A percentile compares a stretch with the other conserved stretches of the same genome.
Conservation (phyloP, 2,797 vertebrate species). For the Podarcis siculus region DNA sequence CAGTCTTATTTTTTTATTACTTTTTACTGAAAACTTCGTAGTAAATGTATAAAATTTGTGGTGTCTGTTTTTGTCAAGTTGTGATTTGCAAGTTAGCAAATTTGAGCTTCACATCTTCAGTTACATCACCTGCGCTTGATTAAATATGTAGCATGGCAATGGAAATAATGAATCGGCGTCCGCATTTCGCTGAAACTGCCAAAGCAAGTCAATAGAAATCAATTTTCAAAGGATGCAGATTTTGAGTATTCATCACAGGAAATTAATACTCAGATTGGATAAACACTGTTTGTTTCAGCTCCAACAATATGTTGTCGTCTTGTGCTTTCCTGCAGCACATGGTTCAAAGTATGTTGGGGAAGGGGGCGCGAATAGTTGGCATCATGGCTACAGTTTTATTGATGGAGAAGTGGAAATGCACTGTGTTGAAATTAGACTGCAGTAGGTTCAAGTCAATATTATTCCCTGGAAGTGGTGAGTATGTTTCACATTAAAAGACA, state of each 20-base stretch:
- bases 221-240: conserved; percentile 19
- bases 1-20: not conserved
- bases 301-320: not conserved
- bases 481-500: not conserved
- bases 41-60: not conserved
- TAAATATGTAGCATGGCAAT: not conserved
- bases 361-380: not conserved
- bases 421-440: not conserved
- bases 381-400: not conserved
- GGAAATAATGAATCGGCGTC: not conserved
- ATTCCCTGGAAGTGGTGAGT: not conserved
- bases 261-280: conserved; percentile 25
- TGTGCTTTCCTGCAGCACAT: not conserved
- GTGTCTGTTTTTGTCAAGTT: not conserved
- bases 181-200: not conserved
- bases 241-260: conserved; percentile 18
- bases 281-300: not conserved
- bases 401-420: not conserved
- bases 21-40: not conserved
- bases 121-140: not conserved
- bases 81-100: not conserved
- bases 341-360: not conserved
- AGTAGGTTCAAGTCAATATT: not conserved
- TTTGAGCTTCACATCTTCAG: not conserved
- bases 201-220: conserved; percentile 30